phyloP scores from a whole-genome alignment of 2,888 invertebrate species.

The Drosophila hamatofila region DNA sequence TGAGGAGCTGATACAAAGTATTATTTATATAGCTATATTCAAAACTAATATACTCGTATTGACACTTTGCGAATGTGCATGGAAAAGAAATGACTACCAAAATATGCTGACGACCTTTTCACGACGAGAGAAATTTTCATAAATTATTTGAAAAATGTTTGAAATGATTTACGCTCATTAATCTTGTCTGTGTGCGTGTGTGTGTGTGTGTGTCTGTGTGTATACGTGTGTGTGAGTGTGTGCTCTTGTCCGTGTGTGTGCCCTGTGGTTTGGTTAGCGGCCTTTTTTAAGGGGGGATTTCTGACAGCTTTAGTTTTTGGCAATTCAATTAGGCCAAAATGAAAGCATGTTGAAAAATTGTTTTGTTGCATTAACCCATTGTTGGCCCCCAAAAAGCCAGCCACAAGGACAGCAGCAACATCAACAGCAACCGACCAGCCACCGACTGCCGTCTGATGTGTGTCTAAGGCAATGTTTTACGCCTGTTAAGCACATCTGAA shows the following conservation, averaged over 20 bases:
- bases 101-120: constrained; percentile 55
- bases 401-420: constrained; percentile 18
- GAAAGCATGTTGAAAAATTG: constrained; percentile 66
- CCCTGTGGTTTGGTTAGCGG: constrained; percentile 45
- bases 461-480: constrained; percentile 27
- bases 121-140: constrained; percentile 57
- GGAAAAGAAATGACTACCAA: constrained; percentile 55
- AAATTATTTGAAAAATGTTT: constrained; percentile 67
- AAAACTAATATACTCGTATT: background rate
- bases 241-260: constrained; percentile 24
- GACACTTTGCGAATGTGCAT: constrained; percentile 1
- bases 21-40: too few species aligned
- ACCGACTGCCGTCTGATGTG: constrained; percentile 43
- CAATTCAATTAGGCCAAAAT: constrained; percentile 68
- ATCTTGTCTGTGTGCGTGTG: constrained; percentile 51
- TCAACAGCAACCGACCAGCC: constrained; percentile 20
- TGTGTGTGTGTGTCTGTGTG: constrained; percentile 4
- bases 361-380: constrained; percentile 66
- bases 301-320: constrained; percentile 68
- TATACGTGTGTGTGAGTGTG: constrained; percentile 3
- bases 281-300: constrained; percentile 50
- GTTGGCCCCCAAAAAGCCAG: constrained; percentile 31
- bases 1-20: too few species aligned
- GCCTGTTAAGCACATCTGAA: background rate
- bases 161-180: constrained; percentile 66